Evolutionary conservation across 2,113 vertebrate genomes (phyloP).

Genomic region (Calypte anna): DNA sequence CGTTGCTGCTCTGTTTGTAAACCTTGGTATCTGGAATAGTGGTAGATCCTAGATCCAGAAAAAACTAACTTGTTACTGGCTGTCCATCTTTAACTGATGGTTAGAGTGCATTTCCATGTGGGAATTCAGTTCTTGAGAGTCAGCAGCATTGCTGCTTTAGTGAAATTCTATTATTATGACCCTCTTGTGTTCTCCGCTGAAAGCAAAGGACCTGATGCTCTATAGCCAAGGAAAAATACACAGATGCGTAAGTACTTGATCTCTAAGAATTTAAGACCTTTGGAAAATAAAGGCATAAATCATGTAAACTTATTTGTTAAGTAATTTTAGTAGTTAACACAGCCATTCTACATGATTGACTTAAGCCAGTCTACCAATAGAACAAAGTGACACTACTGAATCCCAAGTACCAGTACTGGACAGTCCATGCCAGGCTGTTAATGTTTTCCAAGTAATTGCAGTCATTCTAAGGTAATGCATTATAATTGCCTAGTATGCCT

Average conservation of each 20-base stretch:
- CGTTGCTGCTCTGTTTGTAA: not conserved
- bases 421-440: not conserved
- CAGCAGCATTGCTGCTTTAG: not conserved
- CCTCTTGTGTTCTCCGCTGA: not conserved
- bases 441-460: conserved; percentile 31
- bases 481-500: not conserved
- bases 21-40: not conserved
- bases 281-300: not conserved
- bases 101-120: not conserved
- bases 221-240: not conserved
- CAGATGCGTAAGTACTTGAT: not conserved
- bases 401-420: not conserved
- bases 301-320: not conserved
- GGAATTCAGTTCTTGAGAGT: not conserved
- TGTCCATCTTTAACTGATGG: not conserved
- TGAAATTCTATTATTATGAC: not conserved
- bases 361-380: not conserved
- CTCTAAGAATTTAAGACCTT: not conserved
- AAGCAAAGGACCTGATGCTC: not conserved
- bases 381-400: not conserved
- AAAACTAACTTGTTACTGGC: not conserved
- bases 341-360: conserved; percentile 43
- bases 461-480: conserved; percentile 28
- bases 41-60: not conserved
- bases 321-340: not conserved